Conservation (phyloP, 2,113 vertebrate genomes). For the Myanophis thanlyinensis region DNA sequence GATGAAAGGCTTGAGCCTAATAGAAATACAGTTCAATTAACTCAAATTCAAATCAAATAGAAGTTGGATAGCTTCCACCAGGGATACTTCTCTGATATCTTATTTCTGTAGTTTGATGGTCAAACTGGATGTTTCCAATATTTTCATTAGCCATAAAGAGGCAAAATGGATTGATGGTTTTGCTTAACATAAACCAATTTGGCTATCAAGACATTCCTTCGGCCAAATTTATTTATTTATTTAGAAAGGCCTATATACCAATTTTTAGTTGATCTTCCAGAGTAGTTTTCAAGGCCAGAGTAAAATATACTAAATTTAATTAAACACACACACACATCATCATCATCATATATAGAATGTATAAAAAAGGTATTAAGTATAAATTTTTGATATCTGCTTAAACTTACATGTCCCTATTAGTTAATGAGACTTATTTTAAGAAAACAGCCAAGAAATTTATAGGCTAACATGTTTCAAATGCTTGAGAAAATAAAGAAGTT, state of each 20-base stretch:
- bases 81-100: background rate
- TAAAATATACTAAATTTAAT: background rate
- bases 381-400: background rate
- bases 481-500: background rate
- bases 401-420: background rate
- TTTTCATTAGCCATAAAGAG: background rate
- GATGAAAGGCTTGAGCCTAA: background rate
- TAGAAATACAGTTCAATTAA: background rate
- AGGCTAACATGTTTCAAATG: background rate
- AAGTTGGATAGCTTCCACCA: background rate
- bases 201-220: background rate
- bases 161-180: background rate
- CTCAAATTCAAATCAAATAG: background rate
- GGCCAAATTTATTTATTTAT: background rate
- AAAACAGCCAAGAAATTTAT: background rate
- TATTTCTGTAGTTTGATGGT: conserved; percentile 8
- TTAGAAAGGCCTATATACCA: background rate
- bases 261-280: background rate
- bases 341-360: background rate
- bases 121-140: background rate
- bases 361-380: background rate
- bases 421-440: background rate
- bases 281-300: background rate
- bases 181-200: background rate
- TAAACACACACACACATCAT: too few species aligned